Evolutionary conservation across 2,113 vertebrate species (phyloP), one percentile per base, ranked within the genome.

Genomic region (Cichladusa arquata): DNA sequence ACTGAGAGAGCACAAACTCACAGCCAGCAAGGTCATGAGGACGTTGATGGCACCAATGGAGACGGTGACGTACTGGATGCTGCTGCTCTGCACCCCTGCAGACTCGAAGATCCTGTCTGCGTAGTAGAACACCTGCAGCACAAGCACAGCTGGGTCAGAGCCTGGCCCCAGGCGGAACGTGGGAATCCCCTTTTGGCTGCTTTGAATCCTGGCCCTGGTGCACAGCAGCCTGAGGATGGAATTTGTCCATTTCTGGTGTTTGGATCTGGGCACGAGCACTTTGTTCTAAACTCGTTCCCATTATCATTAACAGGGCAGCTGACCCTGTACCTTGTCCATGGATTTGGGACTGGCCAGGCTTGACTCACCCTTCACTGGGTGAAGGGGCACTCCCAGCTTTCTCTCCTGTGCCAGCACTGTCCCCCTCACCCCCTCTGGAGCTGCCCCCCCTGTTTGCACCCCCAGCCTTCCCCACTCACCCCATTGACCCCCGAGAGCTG

Each of bases 401-500:
- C 28, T 33, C 12, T 58, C 44, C 65, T 7, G 47, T 17, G 54
- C 4, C 88, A 64, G 61, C 38, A 8, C 22, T 40, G 61, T 9
- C 64, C 58, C 70, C 34, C 19, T 6, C 44, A 64, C 5, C 81
- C 71, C 14, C 56, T 22, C 12, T 19, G 0, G 8, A 60, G 28
- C 3, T 12, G 53, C 65, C 36, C 2, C 48, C 57, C 26, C 9
- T 2, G 12, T 18, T 5, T 12, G 33, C 29, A 5, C 22, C 57
- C 44, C 33, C 2, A 3, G 16, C 24, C 36, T 11, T 15, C 25
- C 57, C 60, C 70, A 40, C 65, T 19, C 97, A 99, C 99, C 79
- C 89, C 99, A 0, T 99, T 99, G 81, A 99, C 92, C 26, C 99
- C 99, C 0, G 99, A 99, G 88, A 99, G 98, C 98, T 99, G 99